phyloP scores from a whole-genome alignment of 2,888 invertebrate species.

The Drosophila paramelanica region DNA sequence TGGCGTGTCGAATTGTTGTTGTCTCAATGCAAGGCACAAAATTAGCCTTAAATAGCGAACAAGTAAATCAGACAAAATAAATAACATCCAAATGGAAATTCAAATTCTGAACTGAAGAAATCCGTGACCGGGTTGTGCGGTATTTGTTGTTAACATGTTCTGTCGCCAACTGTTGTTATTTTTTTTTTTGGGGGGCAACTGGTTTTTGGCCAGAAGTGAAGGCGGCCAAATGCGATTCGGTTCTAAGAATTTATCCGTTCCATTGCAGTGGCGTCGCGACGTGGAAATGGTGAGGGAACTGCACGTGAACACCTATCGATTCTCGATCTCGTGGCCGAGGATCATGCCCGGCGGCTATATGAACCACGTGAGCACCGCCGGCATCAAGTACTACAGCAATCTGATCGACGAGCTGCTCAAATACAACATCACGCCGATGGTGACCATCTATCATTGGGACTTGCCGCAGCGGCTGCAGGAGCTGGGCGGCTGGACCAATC shows the following conservation, averaged over 20 bases:
- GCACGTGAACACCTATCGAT: constrained; percentile 89
- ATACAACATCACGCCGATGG: constrained; percentile 89
- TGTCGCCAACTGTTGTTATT: constrained; percentile 24
- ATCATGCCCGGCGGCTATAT: constrained; percentile 90
- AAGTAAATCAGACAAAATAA: constrained; percentile 1
- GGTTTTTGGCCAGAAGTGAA: constrained; percentile 39
- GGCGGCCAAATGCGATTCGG: background rate
- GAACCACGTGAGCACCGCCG: constrained; percentile 88
- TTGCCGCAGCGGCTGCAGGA: constrained; percentile 88
- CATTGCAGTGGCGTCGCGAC: constrained; percentile 86
- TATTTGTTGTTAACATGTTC: constrained; percentile 5
- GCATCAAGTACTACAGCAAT: constrained; percentile 91
- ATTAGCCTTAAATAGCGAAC: constrained; percentile 42
- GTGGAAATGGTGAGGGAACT: constrained; percentile 88
- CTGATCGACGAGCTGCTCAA: constrained; percentile 89
- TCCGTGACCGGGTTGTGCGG: constrained; percentile 36
- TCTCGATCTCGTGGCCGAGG: constrained; percentile 91
- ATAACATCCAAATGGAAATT: background rate
- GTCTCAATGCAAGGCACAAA: constrained; percentile 50
- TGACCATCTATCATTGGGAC: constrained; percentile 91
- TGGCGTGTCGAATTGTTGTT: constrained; percentile 47
- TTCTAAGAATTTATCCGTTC: background rate
- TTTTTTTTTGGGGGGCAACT: constrained; percentile 35
- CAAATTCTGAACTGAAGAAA: background rate
- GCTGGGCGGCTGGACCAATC: constrained; percentile 89